Evolutionary conservation across 1,140 invertebrate species (phyloP).

Genomic region (Pinna nobilis): DNA sequence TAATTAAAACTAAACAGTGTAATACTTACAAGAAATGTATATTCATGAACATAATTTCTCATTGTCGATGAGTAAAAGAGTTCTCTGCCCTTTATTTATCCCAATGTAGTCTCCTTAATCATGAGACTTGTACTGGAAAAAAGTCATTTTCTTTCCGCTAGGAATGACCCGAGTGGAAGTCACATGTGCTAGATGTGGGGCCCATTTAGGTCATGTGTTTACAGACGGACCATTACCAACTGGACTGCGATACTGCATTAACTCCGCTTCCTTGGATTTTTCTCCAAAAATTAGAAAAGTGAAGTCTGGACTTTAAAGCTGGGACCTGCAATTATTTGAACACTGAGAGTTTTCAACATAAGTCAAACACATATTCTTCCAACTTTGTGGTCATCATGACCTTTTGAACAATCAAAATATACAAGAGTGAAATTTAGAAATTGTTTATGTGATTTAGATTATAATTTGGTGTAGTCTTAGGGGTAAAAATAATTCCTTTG

Average conservation of each 20-base stretch:
- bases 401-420: too few species aligned
- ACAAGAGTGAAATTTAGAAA: too few species aligned
- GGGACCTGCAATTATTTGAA: neutral
- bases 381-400: neutral
- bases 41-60: too few species aligned
- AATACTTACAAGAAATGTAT: too few species aligned
- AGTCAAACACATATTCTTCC: neutral
- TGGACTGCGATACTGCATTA: conserved; percentile 92
- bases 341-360: neutral
- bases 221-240: conserved; percentile 95
- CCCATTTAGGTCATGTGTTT: conserved; percentile 97
- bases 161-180: conserved; percentile 54
- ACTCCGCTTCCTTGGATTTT: conserved; percentile 63
- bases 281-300: conserved; percentile 56
- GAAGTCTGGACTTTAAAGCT: conserved; percentile 47
- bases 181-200: conserved; percentile 80
- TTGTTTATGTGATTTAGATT: too few species aligned
- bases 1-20: too few species aligned
- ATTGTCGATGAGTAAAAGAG: too few species aligned
- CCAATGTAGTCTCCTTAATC: too few species aligned
- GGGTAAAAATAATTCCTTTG: too few species aligned
- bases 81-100: neutral
- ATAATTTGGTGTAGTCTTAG: too few species aligned
- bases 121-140: too few species aligned
- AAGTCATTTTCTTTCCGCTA: conserved; percentile 29